Evolutionary conservation across 1,140 invertebrate genomes (phyloP), one percentile per base, ranked within the genome.

Genomic region (Metaphire vulgaris): DNA sequence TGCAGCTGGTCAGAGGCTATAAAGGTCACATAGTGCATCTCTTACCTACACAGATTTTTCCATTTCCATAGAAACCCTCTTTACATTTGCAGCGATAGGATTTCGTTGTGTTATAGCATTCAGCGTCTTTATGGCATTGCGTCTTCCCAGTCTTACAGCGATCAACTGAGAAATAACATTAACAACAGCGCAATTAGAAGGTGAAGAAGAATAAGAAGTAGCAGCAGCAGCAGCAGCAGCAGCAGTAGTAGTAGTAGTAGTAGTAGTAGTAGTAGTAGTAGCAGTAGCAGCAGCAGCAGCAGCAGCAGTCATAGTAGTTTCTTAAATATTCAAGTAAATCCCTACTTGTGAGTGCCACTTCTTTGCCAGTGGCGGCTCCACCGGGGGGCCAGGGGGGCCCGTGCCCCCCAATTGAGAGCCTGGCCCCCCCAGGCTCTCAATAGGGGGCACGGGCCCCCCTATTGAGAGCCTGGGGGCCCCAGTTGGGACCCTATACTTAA

Each of bases 21-120:
- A n/a, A n/a, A n/a, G n/a, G n/a, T n/a, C n/a, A n/a, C n/a, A n/a
- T n/a, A n/a, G n/a, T n/a, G n/a, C n/a, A n/a, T 15, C 16, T 79
- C 80, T 80, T 93, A 82, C 93, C 87, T 72, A 82, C 79, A 77
- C 88, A 88, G 67, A 84, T 79, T 67, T 86, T 88, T 14, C 88
- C 87, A 77, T 86, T 87, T n/a, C 85, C 93, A 83, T 95, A 95
- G 87, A 93, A 85, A 26, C 85, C 85, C 6, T 81, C 78, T 70
- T 85, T 86, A 76, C 83, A 85, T 70, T 81, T 80, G 79, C 86
- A 83, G 65, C 77, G 75, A 78, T 81, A 82, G 66, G 81, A 76
- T 73, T 79, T 76, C 26, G 83, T 80, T 0, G 81, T 81, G 73
- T 80, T 81, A 30, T 82, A 76, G 77, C 83, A 85, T 2, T 80